Percentiles rank a stretch among this genome's conserved stretches.
Evolutionary conservation across 2,888 invertebrate species (phyloP).

Genomic region (Drosophila testacea): DNA sequence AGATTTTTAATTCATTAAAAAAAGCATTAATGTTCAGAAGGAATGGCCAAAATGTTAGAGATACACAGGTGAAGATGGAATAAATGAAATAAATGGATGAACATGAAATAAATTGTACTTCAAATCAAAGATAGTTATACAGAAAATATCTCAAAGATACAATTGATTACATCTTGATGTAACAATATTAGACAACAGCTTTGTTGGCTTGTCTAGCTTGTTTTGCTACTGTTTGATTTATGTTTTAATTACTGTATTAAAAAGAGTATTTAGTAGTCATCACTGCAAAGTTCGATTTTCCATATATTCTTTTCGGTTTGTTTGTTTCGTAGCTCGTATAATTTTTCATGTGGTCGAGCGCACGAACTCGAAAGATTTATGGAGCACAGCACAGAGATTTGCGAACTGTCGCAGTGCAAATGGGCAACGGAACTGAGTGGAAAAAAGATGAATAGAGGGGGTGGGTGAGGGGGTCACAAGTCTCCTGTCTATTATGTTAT

Average conservation of each 20-base stretch:
- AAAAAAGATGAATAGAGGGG: neutral
- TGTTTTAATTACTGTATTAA: neutral
- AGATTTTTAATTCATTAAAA: neutral
- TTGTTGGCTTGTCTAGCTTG: neutral
- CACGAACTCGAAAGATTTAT: conserved; percentile 64
- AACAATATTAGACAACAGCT: neutral
- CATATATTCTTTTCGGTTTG: conserved; percentile 40
- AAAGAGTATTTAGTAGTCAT: conserved; percentile 11
- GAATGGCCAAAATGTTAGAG: neutral
- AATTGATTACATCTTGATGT: neutral
- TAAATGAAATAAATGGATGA: too few species aligned
- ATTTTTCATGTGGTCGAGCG: conserved; percentile 67
- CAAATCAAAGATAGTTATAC: neutral
- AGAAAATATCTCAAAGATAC: neutral
- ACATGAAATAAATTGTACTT: too few species aligned
- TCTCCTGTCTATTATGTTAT: conserved; percentile 32
- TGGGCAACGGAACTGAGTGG: conserved; percentile 17
- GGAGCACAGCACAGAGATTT: conserved; percentile 57
- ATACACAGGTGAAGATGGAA: too few species aligned
- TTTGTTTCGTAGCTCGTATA: conserved; percentile 51
- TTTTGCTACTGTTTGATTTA: neutral
- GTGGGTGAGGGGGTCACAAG: conserved; percentile 7
- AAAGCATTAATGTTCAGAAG: neutral
- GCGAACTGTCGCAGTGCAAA: conserved; percentile 49
- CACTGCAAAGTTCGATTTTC: neutral